Percentiles rank a stretch among this genome's conserved stretches.
phyloP scores from a whole-genome alignment of 2,888 invertebrate species.

The Lampropteryx suffumata region DNA sequence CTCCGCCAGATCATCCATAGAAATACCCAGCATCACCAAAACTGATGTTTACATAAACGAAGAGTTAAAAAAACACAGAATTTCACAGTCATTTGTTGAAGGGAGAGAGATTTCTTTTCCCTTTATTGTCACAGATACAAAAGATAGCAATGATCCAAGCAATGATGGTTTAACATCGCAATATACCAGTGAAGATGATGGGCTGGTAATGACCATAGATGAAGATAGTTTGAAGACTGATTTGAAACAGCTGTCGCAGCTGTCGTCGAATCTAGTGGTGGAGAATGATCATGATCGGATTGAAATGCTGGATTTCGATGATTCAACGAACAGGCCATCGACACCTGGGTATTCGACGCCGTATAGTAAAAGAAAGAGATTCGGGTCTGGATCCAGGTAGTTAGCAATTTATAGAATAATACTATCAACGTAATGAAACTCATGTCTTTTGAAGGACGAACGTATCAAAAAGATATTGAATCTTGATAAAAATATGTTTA shows the following conservation, averaged over 20 bases:
- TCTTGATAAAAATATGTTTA: too few relatives aligned
- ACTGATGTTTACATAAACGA: slow-evolving; percentile 74
- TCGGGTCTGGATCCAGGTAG: slow-evolving; percentile 53
- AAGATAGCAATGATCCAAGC: slow-evolving; percentile 34
- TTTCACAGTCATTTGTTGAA: slow-evolving; percentile 74
- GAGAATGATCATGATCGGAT: slow-evolving; percentile 66
- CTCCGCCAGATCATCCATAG: slow-evolving; percentile 65
- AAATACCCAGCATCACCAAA: slow-evolving; percentile 65
- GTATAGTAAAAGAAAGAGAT: slow-evolving; percentile 61
- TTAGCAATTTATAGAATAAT: too few relatives aligned
- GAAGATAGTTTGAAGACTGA: slow-evolving; percentile 56
- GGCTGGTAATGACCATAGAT: slow-evolving; percentile 70
- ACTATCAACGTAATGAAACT: too few relatives aligned
- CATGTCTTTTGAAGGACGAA: too few relatives aligned
- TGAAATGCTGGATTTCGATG: slow-evolving; percentile 53
- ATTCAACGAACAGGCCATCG: slow-evolving; percentile 43
- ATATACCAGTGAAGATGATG: slow-evolving; percentile 69
- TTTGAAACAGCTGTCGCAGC: slow-evolving; percentile 52
- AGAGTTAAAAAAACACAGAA: slow-evolving; percentile 70
- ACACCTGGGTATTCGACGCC: slow-evolving; percentile 58
- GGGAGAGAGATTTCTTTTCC: slow-evolving; percentile 71
- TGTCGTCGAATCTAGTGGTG: slow-evolving; percentile 55
- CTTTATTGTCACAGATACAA: slow-evolving; percentile 46
- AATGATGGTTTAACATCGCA: slow-evolving; percentile 47
- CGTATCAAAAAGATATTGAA: too few relatives aligned